Evolutionary conservation across 2,888 invertebrate species (phyloP).

Genomic region (Patella caerulea): DNA sequence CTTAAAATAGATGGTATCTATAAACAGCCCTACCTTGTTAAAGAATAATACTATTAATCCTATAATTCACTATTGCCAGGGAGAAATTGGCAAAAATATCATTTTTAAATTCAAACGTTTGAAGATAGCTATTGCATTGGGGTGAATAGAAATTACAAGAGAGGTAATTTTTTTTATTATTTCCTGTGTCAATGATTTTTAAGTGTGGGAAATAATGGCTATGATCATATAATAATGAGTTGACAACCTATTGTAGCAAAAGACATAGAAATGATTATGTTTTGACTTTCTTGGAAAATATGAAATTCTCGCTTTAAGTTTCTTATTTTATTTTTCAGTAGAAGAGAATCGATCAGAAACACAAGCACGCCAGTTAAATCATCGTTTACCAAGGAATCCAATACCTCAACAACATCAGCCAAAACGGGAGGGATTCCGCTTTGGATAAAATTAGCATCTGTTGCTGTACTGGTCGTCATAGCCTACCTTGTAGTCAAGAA

Average conservation of each 20-base stretch:
- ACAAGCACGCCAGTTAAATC: neutral
- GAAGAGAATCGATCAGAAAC: neutral
- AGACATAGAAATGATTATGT: neutral
- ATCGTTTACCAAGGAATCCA: neutral
- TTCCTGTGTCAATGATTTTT: no score
- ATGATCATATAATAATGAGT: neutral
- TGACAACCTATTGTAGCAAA: neutral
- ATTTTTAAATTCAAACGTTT: no score
- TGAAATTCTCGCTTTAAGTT: neutral
- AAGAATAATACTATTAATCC: no score
- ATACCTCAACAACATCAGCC: constrained; percentile 16
- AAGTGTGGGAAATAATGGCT: neutral
- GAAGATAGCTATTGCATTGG: no score
- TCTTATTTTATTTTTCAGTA: neutral
- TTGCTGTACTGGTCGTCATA: constrained; percentile 45
- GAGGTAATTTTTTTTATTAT: no score
- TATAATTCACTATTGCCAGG: no score
- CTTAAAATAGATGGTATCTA: no score
- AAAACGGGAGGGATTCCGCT: constrained; percentile 41
- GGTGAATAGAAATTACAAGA: no score
- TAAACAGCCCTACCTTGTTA: no score
- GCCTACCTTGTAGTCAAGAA: constrained; percentile 56
- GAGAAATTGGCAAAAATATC: no score
- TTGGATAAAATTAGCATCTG: constrained; percentile 48
- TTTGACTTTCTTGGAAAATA: neutral